Evolutionary conservation across 2,888 invertebrate species (phyloP), one percentile per base, ranked within the genome.

Genomic region (Incurvaria masculella): DNA sequence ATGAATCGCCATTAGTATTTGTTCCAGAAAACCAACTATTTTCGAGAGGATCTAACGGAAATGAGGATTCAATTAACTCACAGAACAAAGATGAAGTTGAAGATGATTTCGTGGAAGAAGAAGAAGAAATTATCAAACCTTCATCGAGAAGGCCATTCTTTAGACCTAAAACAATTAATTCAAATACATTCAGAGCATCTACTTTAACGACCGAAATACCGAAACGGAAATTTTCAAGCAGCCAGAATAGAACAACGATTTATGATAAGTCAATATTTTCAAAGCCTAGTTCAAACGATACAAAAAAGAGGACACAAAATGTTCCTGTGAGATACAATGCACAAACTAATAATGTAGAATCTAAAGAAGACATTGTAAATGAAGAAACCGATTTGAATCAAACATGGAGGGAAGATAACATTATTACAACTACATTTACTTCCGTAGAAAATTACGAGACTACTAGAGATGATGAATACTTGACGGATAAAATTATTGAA

Each of bases 121-220:
- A 51, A 23, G 64, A 66, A 26, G 64, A 65, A 51, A 47, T 27
- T 44, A 48, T 45, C 11, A 61, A 50, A 49, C 64, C 64, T 45
- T 59, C 68, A 4, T 68, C 74, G n/a, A 69, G 59, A 49, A 67
- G 61, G 58, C 67, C 70, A 1, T 57, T 62, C 20, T 74, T 71
- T 48, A 72, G 56, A 55, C 72, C 76, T 2, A 65, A 64, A 56
- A 53, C 67, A 11, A 57, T 78, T 3, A 74, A 74, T 55, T 70
- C 78, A 21, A 70, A 74, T 52, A 70, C 72, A n/a, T 72, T 73
- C 53, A 69, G 74, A 60, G 64, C 74, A 42, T 66, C 74, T n/a
- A 66, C 72, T 10, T 59, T 66, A 3, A 75, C 76, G 4, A 78
- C 76, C 18, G 71, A 72, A 56, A 47, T 73, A 44, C 73, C 76